These are phyloP conservation scores for Cyclophora albipunctata DNA, from an alignment of 2,888 invertebrate species.

Conservation along the genomic window DNA sequence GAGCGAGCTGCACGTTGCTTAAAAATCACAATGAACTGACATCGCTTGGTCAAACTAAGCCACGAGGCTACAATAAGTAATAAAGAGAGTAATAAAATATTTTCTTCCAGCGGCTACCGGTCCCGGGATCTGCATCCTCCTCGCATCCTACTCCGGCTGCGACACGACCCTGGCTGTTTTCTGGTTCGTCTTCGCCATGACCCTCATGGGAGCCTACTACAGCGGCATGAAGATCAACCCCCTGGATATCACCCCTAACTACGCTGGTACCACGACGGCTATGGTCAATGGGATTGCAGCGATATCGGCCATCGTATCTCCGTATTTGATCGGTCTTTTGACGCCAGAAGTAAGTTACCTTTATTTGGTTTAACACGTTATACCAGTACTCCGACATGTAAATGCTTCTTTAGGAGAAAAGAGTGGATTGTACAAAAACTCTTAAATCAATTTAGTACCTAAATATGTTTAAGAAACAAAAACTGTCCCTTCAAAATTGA, in stretches of 20 bases:
- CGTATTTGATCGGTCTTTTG: conserved; percentile 76
- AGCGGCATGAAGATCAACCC: conserved; percentile 81
- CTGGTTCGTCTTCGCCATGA: conserved; percentile 79
- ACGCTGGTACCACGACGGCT: conserved; percentile 78
- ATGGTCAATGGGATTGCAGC: conserved; percentile 80
- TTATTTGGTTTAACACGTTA: too few relatives aligned
- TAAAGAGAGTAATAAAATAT: neutral
- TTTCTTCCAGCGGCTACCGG: conserved; percentile 74
- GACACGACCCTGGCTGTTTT: conserved; percentile 69
- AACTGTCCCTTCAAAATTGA: too few relatives aligned
- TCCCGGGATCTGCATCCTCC: conserved; percentile 77
- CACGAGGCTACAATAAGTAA: too few relatives aligned
- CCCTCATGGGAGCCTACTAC: conserved; percentile 82
- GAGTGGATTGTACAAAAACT: too few relatives aligned
- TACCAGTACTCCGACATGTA: too few relatives aligned
- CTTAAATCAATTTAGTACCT: too few relatives aligned
- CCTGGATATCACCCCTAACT: conserved; percentile 78
- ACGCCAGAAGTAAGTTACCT: conserved; percentile 73
- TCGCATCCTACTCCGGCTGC: conserved; percentile 79
- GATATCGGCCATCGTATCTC: conserved; percentile 77
- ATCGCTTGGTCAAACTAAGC: too few relatives aligned
- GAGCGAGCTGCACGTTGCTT: too few relatives aligned
- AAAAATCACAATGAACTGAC: too few relatives aligned
- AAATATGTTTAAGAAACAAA: too few relatives aligned
- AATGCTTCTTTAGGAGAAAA: too few relatives aligned